Conservation (phyloP, 2,113 vertebrate species). For the Paradisaea rubra region DNA sequence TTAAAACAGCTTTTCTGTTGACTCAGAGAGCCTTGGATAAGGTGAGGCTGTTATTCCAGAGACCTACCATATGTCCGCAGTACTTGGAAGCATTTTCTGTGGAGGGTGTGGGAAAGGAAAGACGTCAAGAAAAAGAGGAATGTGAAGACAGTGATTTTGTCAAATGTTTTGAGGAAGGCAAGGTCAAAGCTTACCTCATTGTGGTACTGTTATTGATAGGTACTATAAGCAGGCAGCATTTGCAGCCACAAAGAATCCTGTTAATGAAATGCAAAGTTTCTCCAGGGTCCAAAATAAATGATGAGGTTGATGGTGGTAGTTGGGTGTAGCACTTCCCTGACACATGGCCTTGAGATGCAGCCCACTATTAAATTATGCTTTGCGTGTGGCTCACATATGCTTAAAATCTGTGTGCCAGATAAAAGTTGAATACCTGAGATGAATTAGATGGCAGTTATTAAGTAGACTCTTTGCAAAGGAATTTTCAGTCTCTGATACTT, state of each 20-base stretch:
- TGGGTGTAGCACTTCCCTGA: neutral
- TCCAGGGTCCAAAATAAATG: neutral
- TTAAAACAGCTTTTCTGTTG: neutral
- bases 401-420: neutral
- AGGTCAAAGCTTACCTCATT: neutral
- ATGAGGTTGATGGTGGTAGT: neutral
- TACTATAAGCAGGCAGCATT: neutral
- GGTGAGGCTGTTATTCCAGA: neutral
- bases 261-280: neutral
- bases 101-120: neutral
- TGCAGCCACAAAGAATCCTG: neutral
- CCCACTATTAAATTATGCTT: neutral
- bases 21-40: neutral
- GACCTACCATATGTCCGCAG: neutral
- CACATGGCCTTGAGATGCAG: neutral
- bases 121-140: neutral
- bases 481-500: conserved; percentile 10
- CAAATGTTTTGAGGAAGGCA: neutral
- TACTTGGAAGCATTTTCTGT: neutral
- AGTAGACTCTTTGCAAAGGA: neutral
- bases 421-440: neutral
- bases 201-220: neutral
- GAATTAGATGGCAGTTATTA: conserved; percentile 14
- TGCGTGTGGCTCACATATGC: neutral
- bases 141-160: neutral